Percentiles rank a stretch among this genome's conserved stretches.
Evolutionary conservation across 2,797 vertebrate species (phyloP).

Genomic region (Capromys pilorides): DNA sequence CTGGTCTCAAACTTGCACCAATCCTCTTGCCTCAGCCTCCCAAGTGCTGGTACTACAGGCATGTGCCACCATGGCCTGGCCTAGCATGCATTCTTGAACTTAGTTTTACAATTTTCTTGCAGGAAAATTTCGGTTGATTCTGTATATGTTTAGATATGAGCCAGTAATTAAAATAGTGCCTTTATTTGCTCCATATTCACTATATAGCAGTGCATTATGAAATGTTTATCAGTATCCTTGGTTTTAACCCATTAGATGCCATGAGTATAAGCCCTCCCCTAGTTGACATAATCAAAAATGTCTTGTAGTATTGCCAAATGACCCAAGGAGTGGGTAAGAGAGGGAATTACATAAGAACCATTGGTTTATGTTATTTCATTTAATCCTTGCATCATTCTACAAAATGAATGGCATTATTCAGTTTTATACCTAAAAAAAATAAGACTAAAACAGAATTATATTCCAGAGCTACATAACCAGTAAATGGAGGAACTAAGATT

Average conservation of each 20-base stretch:
- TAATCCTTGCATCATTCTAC: slow-evolving; percentile 19
- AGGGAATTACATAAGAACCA: not conserved
- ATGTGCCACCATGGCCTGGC: no score
- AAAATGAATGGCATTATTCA: slow-evolving; percentile 23
- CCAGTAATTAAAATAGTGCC: slow-evolving; percentile 2
- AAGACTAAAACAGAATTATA: not conserved
- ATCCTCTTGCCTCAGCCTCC: no score
- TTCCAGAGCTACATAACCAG: not conserved
- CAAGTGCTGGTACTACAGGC: no score
- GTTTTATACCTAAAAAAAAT: slow-evolving; percentile 42
- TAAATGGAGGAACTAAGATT: slow-evolving; percentile 18
- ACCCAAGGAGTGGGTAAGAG: not conserved
- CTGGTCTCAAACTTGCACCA: no score
- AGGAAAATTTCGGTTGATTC: slow-evolving; percentile 19
- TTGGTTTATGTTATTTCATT: slow-evolving; percentile 13
- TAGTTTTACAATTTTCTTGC: slow-evolving; percentile 32
- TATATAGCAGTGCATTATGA: not conserved
- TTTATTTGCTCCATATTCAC: not conserved
- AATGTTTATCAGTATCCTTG: not conserved
- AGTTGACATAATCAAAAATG: not conserved
- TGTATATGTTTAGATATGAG: not conserved
- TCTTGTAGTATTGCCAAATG: not conserved
- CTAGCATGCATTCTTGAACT: slow-evolving; percentile 32
- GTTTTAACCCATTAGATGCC: not conserved
- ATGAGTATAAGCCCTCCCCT: not conserved